Evolutionary conservation across 1,140 invertebrate genomes (phyloP).

Genomic region (Drosophila eugracilis): DNA sequence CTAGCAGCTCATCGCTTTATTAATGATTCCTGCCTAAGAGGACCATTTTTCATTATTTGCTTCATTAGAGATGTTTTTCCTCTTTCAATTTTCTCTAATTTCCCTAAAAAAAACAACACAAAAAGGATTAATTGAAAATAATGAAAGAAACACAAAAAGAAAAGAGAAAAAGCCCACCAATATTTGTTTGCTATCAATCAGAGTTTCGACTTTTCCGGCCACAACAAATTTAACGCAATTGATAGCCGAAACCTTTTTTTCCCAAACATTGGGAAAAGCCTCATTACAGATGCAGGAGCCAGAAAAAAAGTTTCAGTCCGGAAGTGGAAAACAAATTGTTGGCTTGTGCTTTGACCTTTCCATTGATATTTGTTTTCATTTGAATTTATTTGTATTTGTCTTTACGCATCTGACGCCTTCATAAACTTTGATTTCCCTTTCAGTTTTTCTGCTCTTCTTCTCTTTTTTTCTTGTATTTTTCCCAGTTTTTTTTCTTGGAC

Average conservation of each 20-base stretch:
- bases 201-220: conserved; percentile 33
- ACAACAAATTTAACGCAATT: conserved; percentile 59
- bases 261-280: conserved; percentile 6
- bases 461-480: too few relatives aligned
- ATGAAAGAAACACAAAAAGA: conserved; percentile 18
- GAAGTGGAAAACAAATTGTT: conserved; percentile 22
- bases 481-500: conserved; percentile 14
- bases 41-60: not conserved
- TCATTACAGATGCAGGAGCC: conserved; percentile 67
- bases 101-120: not conserved
- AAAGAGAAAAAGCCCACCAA: not conserved
- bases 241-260: conserved; percentile 61
- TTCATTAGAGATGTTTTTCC: conserved; percentile 1
- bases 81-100: not conserved
- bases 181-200: conserved; percentile 70
- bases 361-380: conserved; percentile 41
- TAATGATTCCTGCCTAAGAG: too few relatives aligned
- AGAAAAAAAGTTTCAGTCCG: conserved; percentile 5
- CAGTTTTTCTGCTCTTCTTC: too few relatives aligned
- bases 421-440: conserved; percentile 63
- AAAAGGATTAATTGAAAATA: conserved; percentile 44
- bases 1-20: too few relatives aligned
- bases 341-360: conserved; percentile 26
- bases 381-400: conserved; percentile 34
- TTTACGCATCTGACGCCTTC: conserved; percentile 58